Percentiles rank a stretch among this genome's conserved stretches.
Evolutionary conservation across 2,113 vertebrate genomes (phyloP).

Genomic region (Engraulis encrasicolus): DNA sequence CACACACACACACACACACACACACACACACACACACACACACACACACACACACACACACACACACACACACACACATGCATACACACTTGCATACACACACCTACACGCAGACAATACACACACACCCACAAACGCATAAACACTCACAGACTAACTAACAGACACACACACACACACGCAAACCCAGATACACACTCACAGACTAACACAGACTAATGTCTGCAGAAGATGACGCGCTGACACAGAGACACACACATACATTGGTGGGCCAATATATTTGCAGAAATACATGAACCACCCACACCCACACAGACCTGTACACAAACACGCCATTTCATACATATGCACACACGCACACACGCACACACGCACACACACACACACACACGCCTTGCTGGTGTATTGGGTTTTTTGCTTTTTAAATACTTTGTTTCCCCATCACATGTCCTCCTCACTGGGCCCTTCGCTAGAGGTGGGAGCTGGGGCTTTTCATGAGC

Average conservation of each 20-base stretch:
- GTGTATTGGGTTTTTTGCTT: neutral
- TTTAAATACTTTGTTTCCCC: neutral
- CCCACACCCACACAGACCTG: too few relatives aligned
- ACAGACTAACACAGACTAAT: neutral
- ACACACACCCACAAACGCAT: slow-evolving; percentile 31
- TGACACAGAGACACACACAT: neutral
- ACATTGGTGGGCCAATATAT: neutral
- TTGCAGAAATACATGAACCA: too few relatives aligned
- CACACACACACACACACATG: slow-evolving; percentile 23
- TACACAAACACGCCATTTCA: neutral
- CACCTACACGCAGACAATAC: neutral
- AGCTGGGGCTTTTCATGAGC: neutral
- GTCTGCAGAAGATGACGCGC: neutral
- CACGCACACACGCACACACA: slow-evolving; percentile 39
- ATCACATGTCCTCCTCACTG: neutral
- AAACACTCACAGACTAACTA: neutral
- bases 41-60: neutral
- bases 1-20: slow-evolving; percentile 26
- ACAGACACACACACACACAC: slow-evolving; percentile 15
- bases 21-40: neutral
- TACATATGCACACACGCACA: neutral
- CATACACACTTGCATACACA: neutral
- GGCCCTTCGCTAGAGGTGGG: neutral
- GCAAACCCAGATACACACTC: slow-evolving; percentile 27
- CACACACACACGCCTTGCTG: too few relatives aligned